Evolutionary conservation across 2,113 vertebrate species (phyloP).

Genomic region (Leucosticte australis): DNA sequence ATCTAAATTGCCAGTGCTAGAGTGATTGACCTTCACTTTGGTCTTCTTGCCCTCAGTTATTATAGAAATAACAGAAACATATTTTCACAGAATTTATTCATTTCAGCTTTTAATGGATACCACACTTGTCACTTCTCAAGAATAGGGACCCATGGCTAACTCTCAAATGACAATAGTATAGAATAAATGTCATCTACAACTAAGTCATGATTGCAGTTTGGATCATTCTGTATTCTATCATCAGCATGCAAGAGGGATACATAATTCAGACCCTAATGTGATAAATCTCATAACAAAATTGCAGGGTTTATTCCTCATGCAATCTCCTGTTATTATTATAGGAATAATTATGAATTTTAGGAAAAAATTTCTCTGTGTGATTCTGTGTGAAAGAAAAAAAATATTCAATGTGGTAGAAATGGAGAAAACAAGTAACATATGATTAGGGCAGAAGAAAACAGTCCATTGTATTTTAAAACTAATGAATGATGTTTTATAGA

Average conservation of each 20-base stretch:
- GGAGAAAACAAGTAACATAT: neutral
- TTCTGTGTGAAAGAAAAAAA: neutral
- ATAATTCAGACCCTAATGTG: neutral
- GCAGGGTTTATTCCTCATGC: neutral
- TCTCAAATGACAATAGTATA: neutral
- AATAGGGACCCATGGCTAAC: neutral
- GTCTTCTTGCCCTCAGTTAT: neutral
- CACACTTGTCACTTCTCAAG: neutral
- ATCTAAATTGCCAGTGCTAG: neutral
- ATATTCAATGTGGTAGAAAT: neutral
- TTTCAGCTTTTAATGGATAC: neutral
- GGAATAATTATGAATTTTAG: neutral
- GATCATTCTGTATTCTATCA: neutral
- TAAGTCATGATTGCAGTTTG: neutral
- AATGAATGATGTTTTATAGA: neutral
- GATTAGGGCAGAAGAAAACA: neutral
- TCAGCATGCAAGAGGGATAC: neutral
- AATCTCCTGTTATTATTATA: neutral
- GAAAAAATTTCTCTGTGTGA: neutral
- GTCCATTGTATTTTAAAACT: neutral
- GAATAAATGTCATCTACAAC: neutral
- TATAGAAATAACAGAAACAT: neutral
- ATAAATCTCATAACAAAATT: neutral
- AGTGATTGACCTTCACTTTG: neutral
- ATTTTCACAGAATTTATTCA: neutral